phyloP scores from a whole-genome alignment of 2,797 vertebrate genomes.

The Octomys mimax region DNA sequence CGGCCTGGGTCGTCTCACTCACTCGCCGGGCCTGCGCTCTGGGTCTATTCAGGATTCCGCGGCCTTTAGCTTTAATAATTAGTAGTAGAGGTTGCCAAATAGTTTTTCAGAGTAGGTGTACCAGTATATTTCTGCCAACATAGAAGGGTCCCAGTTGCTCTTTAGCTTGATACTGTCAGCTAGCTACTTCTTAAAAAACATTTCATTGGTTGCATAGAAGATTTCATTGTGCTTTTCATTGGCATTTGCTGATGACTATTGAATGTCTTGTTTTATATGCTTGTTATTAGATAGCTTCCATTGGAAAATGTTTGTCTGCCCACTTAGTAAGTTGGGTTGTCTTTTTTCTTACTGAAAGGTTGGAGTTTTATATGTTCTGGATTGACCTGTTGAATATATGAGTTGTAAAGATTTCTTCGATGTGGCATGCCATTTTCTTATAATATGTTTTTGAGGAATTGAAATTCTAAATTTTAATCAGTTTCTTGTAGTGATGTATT shows the following conservation, averaged over 20 bases:
- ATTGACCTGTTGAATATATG: neutral
- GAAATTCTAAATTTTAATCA: conserved; percentile 44
- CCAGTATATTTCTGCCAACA: neutral
- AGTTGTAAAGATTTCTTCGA: conserved; percentile 24
- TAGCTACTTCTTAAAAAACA: neutral
- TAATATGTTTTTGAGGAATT: conserved; percentile 22
- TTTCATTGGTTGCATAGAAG: neutral
- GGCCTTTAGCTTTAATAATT: too few relatives aligned
- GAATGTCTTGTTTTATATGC: neutral
- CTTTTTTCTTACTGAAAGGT: conserved; percentile 1
- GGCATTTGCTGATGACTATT: neutral
- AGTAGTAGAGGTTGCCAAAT: neutral
- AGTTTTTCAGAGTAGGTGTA: neutral
- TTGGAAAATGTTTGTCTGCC: neutral
- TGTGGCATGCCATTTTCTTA: neutral
- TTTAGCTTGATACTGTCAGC: neutral
- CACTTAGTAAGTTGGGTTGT: neutral
- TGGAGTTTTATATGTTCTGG: neutral
- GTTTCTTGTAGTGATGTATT: neutral
- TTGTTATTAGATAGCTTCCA: neutral
- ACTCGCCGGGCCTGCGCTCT: too few relatives aligned
- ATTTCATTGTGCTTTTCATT: conserved; percentile 6
- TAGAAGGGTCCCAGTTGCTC: neutral
- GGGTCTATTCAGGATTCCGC: too few relatives aligned
- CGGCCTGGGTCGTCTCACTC: too few relatives aligned